Evolutionary conservation across 2,797 vertebrate genomes (phyloP).

Genomic region (Xenops minutus): DNA sequence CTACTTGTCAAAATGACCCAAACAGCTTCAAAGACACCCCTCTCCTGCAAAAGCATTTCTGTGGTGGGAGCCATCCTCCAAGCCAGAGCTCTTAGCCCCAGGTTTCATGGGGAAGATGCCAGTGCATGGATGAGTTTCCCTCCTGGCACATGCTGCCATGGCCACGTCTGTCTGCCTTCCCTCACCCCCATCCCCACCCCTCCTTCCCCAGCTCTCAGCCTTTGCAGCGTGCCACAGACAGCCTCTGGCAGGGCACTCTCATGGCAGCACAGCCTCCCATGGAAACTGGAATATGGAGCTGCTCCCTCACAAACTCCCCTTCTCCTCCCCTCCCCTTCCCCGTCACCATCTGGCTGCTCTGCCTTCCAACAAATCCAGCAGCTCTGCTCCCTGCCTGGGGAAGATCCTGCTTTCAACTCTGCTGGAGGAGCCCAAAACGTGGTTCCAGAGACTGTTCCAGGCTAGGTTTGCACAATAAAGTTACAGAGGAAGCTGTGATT

Average conservation of each 20-base stretch:
- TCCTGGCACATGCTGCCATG: background rate
- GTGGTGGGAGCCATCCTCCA: background rate
- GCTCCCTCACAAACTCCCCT: background rate
- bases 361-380: constrained; percentile 13
- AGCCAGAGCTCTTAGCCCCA: background rate
- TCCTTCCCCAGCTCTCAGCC: background rate
- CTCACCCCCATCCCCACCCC: background rate
- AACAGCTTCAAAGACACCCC: background rate
- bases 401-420: background rate
- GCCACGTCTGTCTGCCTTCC: background rate
- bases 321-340: background rate
- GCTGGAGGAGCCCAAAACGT: background rate
- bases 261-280: background rate
- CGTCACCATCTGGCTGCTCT: constrained; percentile 13
- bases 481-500: background rate
- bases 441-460: background rate
- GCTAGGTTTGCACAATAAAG: background rate
- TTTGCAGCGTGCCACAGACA: background rate
- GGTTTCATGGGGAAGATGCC: background rate
- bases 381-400: background rate
- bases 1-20: background rate
- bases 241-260: background rate
- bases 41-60: background rate
- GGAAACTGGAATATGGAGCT: background rate
- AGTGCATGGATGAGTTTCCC: background rate